Base-by-base conservation (phyloP, 2,797 vertebrate genomes). In the Brotula barbata region DNA sequence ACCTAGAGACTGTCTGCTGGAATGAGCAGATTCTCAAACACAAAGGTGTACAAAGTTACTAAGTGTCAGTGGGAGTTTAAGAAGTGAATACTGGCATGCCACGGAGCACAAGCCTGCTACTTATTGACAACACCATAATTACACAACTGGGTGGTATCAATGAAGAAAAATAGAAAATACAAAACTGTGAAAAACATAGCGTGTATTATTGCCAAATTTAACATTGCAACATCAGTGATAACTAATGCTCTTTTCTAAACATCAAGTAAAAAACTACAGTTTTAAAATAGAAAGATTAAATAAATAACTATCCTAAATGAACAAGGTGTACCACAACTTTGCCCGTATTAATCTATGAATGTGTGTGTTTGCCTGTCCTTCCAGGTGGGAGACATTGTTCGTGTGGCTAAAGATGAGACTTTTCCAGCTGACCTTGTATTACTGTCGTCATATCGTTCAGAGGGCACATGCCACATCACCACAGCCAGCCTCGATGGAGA, bases 341-440 rank as follows among this genome's bases (percentile, higher is more conserved):
- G 8, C 25, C 25, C 8, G 8, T 8, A 28, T 28, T 28, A 8
- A 28, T 8, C 25, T 28, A 6, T 36, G 34, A 7, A 6, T 36
- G 34, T 36, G 6, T 36, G 34, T 36, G 34, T 36, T 12, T 61
- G 48, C 58, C 2, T 49, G 43, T 52, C 1, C 48, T 14, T 52
- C 15, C 82, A 98, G 97, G 97, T 99, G 33, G 97, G 97, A n/a
- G 97, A 99, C 85, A 97, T 99, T 68, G 97, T 99, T 64, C 92
- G 96, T 73, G 94, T 99, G 89, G 94, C 95, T 86, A 98, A 98
- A 93, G 97, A 99, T 91, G 97, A 99, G 87, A 98, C 95, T n/a
- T 99, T 99, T 71, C 97, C 97, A 42, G 95, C 83, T 47, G 97
- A 99, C 81, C 88, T 99, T 82, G 95, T 95, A 68, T 89, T 99